phyloP scores from a whole-genome alignment of 2,888 invertebrate genomes.

The Barypeithes pellucidus region DNA sequence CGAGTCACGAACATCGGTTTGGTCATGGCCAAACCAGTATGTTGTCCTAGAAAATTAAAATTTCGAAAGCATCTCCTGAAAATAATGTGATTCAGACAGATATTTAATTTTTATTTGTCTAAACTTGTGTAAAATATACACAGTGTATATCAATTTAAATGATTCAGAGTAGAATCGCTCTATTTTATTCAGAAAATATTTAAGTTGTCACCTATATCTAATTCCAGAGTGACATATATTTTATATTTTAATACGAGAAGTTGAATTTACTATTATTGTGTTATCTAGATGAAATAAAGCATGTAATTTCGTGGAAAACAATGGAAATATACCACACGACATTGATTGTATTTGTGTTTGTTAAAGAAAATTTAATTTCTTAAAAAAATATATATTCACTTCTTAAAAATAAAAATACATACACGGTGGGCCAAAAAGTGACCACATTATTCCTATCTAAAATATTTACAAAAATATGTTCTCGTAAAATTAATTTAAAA shows the following conservation, averaged over 20 bases:
- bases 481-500: too few relatives aligned
- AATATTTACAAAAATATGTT: conserved; percentile 5
- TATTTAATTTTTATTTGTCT: not conserved
- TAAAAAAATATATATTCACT: too few relatives aligned
- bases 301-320: not conserved
- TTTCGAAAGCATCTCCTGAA: conserved; percentile 13
- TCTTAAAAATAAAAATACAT: too few relatives aligned
- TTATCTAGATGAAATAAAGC: not conserved
- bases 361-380: conserved; percentile 18
- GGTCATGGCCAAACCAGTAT: conserved; percentile 1
- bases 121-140: too few relatives aligned
- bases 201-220: too few relatives aligned
- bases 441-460: too few relatives aligned
- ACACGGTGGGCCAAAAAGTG: too few relatives aligned
- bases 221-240: too few relatives aligned
- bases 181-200: too few relatives aligned
- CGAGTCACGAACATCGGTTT: not conserved
- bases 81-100: conserved; percentile 2
- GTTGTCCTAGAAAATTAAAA: conserved; percentile 10
- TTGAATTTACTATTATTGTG: not conserved
- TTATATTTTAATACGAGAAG: not conserved
- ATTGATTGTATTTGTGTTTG: conserved; percentile 26
- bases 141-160: too few relatives aligned
- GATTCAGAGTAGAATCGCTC: not conserved
- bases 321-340: not conserved